Conservation (phyloP, 2,113 vertebrate species). For the Chaetops frenatus region DNA sequence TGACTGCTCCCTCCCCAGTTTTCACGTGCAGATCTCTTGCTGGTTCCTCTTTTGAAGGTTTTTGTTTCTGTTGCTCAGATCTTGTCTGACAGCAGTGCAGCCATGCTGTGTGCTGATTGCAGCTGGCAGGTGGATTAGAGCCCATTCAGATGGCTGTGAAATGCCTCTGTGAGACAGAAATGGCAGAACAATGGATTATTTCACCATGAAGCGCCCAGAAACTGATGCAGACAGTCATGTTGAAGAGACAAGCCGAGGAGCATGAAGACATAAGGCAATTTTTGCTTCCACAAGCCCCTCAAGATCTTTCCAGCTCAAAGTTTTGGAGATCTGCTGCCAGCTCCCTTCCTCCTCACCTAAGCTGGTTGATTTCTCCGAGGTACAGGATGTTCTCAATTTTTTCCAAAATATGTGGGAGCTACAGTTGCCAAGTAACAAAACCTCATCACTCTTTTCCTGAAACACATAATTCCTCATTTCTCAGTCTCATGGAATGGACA, state of each 20-base stretch:
- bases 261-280: background rate
- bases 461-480: background rate
- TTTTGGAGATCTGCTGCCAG: constrained; percentile 22
- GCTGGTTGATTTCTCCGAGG: background rate
- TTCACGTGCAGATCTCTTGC: background rate
- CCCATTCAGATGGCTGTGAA: constrained; percentile 36
- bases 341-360: constrained; percentile 19
- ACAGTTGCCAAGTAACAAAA: constrained; percentile 54
- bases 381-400: constrained; percentile 13
- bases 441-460: background rate
- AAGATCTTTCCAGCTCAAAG: background rate
- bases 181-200: constrained; percentile 30
- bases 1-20: background rate
- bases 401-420: constrained; percentile 32
- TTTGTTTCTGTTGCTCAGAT: constrained; percentile 9
- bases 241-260: background rate
- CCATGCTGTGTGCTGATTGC: constrained; percentile 39
- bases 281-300: background rate
- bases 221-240: background rate
- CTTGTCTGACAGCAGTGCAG: background rate
- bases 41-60: constrained; percentile 10
- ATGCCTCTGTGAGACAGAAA: background rate
- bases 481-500: background rate
- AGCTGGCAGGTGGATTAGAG: constrained; percentile 55
- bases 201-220: constrained; percentile 16